phyloP scores from a whole-genome alignment of 2,888 invertebrate genomes.

The Coecobrya sp. region DNA sequence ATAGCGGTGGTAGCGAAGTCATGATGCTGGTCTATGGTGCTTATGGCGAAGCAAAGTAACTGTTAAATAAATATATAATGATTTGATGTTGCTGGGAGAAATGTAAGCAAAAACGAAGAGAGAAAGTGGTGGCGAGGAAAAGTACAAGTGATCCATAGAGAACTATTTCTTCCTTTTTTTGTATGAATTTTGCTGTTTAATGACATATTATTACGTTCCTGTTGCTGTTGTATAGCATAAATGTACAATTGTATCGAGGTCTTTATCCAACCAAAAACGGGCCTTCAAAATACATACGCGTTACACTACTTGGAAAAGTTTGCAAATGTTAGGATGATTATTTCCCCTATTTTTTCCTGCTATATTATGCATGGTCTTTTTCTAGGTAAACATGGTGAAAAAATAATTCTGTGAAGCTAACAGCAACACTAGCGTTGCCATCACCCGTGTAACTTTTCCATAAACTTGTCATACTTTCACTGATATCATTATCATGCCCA shows the following conservation, averaged over 20 bases:
- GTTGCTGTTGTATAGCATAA: background rate
- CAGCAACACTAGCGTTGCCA: background rate
- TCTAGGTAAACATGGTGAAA: background rate
- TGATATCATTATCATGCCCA: no score
- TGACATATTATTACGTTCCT: constrained; percentile 38
- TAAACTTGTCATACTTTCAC: constrained; percentile 15
- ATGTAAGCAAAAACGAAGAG: background rate
- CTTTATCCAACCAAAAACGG: no score
- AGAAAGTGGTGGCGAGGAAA: background rate
- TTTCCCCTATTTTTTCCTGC: background rate
- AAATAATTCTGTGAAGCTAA: background rate
- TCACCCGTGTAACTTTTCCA: background rate
- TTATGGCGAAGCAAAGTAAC: background rate
- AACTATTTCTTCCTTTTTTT: constrained; percentile 47
- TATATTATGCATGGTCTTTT: constrained; percentile 36
- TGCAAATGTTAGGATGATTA: constrained; percentile 10
- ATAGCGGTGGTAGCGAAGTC: background rate
- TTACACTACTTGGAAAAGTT: constrained; percentile 1
- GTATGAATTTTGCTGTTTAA: constrained; percentile 7
- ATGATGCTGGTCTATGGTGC: background rate
- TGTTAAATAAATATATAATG: constrained; percentile 61
- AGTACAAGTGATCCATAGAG: constrained; percentile 64
- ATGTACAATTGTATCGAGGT: no score
- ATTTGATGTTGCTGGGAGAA: background rate
- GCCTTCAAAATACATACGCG: background rate